These are phyloP conservation scores for Jacana jacana DNA, from an alignment of 2,113 vertebrate species.

Conservation along the genomic window DNA sequence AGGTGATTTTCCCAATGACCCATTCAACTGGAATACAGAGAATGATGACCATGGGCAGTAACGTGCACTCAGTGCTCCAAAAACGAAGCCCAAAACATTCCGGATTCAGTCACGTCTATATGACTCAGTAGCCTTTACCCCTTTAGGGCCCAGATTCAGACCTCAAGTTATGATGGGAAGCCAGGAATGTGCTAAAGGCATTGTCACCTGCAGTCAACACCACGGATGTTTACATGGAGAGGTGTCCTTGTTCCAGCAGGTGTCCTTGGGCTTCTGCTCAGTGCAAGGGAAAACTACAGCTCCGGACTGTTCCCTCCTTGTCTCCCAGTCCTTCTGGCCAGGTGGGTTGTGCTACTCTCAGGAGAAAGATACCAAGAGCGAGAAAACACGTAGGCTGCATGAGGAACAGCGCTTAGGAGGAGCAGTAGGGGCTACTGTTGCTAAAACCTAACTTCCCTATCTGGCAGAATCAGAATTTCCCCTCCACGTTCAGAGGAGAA, in stretches of 20 bases:
- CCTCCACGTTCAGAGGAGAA: background rate
- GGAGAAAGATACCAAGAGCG: background rate
- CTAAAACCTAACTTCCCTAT: background rate
- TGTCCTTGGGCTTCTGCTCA: background rate
- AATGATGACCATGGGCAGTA: background rate
- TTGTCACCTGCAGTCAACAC: background rate
- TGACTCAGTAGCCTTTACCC: background rate
- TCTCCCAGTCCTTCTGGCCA: background rate
- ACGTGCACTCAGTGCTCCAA: background rate
- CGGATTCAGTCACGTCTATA: background rate
- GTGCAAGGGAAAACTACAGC: background rate
- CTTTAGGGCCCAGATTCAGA: background rate
- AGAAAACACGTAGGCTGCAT: background rate
- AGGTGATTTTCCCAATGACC: background rate
- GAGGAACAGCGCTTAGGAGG: background rate
- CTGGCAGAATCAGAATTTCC: background rate
- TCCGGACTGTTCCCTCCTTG: background rate
- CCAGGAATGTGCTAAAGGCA: background rate
- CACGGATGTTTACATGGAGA: constrained; percentile 1
- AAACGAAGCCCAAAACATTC: background rate
- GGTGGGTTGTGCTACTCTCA: background rate
- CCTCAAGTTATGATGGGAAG: background rate
- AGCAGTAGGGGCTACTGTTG: background rate
- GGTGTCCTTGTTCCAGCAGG: background rate
- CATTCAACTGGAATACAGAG: constrained; percentile 5